Evolutionary conservation across 1,140 invertebrate species (phyloP), one percentile per base, ranked within the genome.

Genomic region (Leptinotarsa texana): DNA sequence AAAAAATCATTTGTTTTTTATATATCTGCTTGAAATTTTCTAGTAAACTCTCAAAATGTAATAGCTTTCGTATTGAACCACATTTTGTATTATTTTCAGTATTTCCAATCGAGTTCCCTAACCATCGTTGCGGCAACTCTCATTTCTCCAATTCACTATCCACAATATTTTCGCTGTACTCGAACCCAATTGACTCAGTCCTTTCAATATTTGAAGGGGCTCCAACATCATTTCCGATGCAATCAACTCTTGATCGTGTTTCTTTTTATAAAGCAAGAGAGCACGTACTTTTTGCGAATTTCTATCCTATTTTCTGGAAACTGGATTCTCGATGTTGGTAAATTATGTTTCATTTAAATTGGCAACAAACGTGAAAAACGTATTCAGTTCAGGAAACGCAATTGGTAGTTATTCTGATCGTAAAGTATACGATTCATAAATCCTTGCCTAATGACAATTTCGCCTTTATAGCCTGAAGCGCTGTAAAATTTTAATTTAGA

Each of bases 401-500:
- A 57, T 57, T 57, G 17, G 51, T 57, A 57, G 51, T 57, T 57
- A 57, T 15, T 57, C 51, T n/a, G 51, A 18, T 18, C 51, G 51
- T 57, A 57, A 57, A 57, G 51, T 57, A 57, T 57, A 57, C n/a
- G 51, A 17, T 57, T 57, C 51, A 57, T 57, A 57, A 57, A 57
- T 57, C 51, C 5, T 57, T 57, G 17, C 51, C n/a, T 57, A 57
- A 57, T 57, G 51, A 57, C 51, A 18, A 57, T 57, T n/a, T 8
- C n/a, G 51, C 51, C n/a, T 57, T 57, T 57, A 57, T 57, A 18
- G 51, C n/a, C 51, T 57, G 51, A 42, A 57, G 51, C 51, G 51
- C 51, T 57, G n/a, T 57, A 57, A 15, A 57, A 57, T 5, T 57
- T 57, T 57, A 57, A 57, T 57, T 57, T 15, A 57, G 51, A 57